Evolutionary conservation across 2,888 invertebrate genomes (phyloP), one percentile per base, ranked within the genome.

Genomic region (Galerucella nymphaeae): DNA sequence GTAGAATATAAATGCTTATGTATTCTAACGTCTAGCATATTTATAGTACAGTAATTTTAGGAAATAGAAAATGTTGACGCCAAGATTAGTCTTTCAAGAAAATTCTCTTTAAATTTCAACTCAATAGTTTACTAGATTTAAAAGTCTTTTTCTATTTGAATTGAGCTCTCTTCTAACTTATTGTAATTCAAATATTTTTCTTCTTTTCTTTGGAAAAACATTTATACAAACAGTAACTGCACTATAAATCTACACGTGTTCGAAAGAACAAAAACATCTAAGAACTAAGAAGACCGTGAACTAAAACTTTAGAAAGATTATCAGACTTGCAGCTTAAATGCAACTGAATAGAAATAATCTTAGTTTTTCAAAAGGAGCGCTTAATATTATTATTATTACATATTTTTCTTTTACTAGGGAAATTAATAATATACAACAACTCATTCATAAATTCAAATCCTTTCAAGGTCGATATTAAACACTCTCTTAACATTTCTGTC

Each of bases 1-100:
- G 63, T 70, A 45, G 70, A 70, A 70, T 70, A 63, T 63, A 70
- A 70, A 70, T 63, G 23, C 57, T 70, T 53, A 3, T 18, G 53
- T 53, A n/a, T 8, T 16, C 10, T 53, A 53, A 53, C 53, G 53
- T 53, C 16, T 53, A 38, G 30, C 30, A 9, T 38, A 38, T 9
- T 9, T 53, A 53, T 53, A 53, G 53, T 53, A 10, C 18, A 10
- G 53, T 53, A 10, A 53, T 16, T 16, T 16, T 9, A 53, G 18
- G 16, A 53, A 53, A 9, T 2, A 2, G 16, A 50, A 50, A 14
- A 6, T 14, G 8, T n/a, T n/a, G 8, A n/a, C n/a, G 6, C n/a
- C 14, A 14, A n/a, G 3, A 13, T 45, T 13, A 11, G 13, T 42
- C 13, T 42, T 42, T 11, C 2, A 11, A 10, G 2, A 42, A 11